A percentile compares a stretch with the other conserved stretches of the same genome.
Evolutionary conservation across 2,888 invertebrate genomes (phyloP).

Genomic region (Sarcophaga subvicina): DNA sequence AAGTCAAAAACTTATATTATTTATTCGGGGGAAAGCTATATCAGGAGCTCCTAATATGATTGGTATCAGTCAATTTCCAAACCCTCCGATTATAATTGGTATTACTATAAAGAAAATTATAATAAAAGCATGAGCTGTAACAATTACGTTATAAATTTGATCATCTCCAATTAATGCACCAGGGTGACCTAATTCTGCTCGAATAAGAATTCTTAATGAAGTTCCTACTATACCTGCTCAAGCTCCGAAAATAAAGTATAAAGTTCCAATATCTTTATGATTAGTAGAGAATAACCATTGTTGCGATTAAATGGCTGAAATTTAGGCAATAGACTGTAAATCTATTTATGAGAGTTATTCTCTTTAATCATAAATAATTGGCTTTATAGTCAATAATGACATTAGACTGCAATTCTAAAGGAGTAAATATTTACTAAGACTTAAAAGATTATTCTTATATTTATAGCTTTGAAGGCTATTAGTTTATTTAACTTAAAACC

Average conservation of each 20-base stretch:
- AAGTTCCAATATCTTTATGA: slow-evolving; percentile 90
- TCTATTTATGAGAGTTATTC: slow-evolving; percentile 84
- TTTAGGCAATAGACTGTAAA: slow-evolving; percentile 86
- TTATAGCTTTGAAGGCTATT: slow-evolving; percentile 86
- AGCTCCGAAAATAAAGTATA: slow-evolving; percentile 87
- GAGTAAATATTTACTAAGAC: slow-evolving; percentile 82
- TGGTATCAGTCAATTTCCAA: slow-evolving; percentile 92
- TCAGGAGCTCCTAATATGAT: slow-evolving; percentile 90
- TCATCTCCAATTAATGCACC: slow-evolving; percentile 87
- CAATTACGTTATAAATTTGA: slow-evolving; percentile 90
- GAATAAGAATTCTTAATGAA: slow-evolving; percentile 87
- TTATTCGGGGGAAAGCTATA: slow-evolving; percentile 92
- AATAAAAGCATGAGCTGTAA: slow-evolving; percentile 90
- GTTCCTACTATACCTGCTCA: slow-evolving; percentile 88
- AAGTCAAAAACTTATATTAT: slow-evolving; percentile 93
- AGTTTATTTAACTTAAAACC: slow-evolving; percentile 85
- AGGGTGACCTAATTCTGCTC: slow-evolving; percentile 87
- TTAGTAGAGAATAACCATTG: slow-evolving; percentile 88
- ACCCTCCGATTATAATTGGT: slow-evolving; percentile 90
- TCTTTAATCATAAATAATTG: slow-evolving; percentile 82
- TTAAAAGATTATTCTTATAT: slow-evolving; percentile 83
- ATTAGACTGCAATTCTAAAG: slow-evolving; percentile 86
- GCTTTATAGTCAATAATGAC: slow-evolving; percentile 81
- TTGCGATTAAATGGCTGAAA: slow-evolving; percentile 85
- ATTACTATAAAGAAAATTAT: slow-evolving; percentile 92